Conservation (phyloP, 2,797 vertebrate genomes). For the Hapalemur alaotrensis region DNA sequence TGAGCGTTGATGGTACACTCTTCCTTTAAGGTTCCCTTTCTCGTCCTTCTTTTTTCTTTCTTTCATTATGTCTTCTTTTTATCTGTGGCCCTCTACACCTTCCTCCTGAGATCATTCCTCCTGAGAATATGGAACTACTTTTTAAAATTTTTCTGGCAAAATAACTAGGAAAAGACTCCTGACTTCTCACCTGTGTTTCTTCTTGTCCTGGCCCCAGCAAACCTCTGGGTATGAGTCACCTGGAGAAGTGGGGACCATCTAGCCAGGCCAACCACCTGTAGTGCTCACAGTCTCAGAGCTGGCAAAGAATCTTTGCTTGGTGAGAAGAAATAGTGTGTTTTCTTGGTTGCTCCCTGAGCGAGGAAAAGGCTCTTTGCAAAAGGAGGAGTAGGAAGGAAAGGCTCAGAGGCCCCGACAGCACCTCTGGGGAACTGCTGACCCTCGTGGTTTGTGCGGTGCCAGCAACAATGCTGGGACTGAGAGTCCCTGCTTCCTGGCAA, state of each 20-base stretch:
- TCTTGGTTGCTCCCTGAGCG: background rate
- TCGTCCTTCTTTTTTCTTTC: background rate
- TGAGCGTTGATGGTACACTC: background rate
- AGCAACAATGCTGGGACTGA: background rate
- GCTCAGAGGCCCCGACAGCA: too few species aligned
- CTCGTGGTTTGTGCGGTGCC: fast-evolving
- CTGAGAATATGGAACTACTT: background rate
- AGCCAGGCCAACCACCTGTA: background rate
- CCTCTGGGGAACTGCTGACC: background rate
- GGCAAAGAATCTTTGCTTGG: background rate
- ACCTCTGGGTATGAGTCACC: background rate
- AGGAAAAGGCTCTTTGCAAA: background rate
- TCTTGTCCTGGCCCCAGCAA: background rate
- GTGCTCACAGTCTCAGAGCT: fast-evolving
- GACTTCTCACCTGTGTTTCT: background rate
- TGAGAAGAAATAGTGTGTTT: background rate
- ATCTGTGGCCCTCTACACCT: constrained; percentile 36
- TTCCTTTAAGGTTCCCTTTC: background rate
- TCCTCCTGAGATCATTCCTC: constrained; percentile 21
- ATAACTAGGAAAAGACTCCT: constrained; percentile 58
- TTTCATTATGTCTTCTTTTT: background rate
- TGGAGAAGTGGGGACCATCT: background rate
- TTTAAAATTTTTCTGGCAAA: constrained; percentile 25
- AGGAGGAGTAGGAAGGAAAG: background rate
- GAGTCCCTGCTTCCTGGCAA: background rate